These are phyloP conservation scores for Sinella curviseta DNA, from an alignment of 1,140 invertebrate genomes.

Conservation along the genomic window DNA sequence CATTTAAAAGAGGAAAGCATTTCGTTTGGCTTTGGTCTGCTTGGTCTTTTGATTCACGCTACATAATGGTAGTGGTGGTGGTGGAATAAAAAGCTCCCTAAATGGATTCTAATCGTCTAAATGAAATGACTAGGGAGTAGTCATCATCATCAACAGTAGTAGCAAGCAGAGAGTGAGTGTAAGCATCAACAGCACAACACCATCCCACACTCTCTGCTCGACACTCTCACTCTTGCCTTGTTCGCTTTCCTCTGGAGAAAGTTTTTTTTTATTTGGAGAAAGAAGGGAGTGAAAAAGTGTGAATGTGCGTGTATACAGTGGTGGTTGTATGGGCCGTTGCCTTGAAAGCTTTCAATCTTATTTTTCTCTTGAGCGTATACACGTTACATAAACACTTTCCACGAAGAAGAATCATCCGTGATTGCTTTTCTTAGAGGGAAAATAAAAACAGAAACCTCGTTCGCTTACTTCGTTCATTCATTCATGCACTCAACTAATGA, in stretches of 20 bases:
- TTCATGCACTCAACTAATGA: slow-evolving; percentile 15
- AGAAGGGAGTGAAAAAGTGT: not conserved
- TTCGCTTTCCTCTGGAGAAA: not conserved
- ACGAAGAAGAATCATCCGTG: not conserved
- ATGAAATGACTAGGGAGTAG: not conserved
- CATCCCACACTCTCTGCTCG: too few species aligned
- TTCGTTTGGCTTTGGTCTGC: too few species aligned
- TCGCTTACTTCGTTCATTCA: not conserved
- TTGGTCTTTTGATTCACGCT: too few species aligned
- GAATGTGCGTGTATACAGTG: not conserved
- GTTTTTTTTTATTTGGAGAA: not conserved
- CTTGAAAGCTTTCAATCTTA: not conserved
- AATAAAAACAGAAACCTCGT: not conserved
- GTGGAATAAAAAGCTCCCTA: slow-evolving; percentile 1
- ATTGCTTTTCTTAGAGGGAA: not conserved
- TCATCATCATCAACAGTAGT: not conserved
- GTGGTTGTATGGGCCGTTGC: not conserved
- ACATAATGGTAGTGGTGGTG: too few species aligned
- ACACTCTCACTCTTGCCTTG: too few species aligned
- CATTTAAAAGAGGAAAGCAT: too few species aligned
- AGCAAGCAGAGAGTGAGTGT: too few species aligned
- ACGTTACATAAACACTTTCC: not conserved
- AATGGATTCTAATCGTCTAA: slow-evolving; percentile 17
- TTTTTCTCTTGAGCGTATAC: not conserved
- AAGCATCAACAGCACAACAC: too few species aligned